Evolutionary conservation across 2,797 vertebrate species (phyloP), one percentile per base, ranked within the genome.

Genomic region (Ctenopoma kingsleyae): DNA sequence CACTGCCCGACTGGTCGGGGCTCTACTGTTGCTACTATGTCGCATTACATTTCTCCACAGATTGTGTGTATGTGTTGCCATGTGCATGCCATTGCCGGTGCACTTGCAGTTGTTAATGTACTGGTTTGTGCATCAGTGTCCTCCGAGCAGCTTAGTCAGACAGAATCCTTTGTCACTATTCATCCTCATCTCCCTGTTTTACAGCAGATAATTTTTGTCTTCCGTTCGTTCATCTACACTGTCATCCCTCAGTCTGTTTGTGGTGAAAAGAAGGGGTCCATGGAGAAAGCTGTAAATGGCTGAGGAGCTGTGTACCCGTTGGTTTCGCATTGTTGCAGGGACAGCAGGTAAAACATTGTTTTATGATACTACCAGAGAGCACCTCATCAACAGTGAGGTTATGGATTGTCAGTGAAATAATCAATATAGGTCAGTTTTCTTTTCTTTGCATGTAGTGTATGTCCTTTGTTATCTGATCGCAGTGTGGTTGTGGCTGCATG

Each of bases 311-410:
- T 88, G 86, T 11, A 88, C 82, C 1, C 84, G 91, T 67, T 93
- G 89, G 89, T 90, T 91, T 83, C 83, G 76, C 67, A 89, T 91
- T 13, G 52, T 91, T 74, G 81, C 88, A 89, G 90, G 90, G 83
- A 89, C 82, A 75, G 66, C 84, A 72, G 48, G 62, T 76, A 64
- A 52, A 71, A 46, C 19, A 11, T 11, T 19, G 74, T 76, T 65
- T 46, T 25, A 36, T 35, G 20, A 22, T 51, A 59, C 5, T 20
- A 2, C 16, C 7, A n/a, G 2, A 40, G 15, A 27, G 9, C 25
- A 20, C 15, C 20, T 11, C 4, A 13, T 65, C 47, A 60, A 15
- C 23, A 49, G 20, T 5, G 30, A 71, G 38, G 48, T 4, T 5
- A 9, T 16, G 3, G 15, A 41, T 36, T 16, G 12, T 62, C 23